Base-by-base conservation (phyloP, 1,140 invertebrate genomes). In the Contarinia nasturtii region DNA sequence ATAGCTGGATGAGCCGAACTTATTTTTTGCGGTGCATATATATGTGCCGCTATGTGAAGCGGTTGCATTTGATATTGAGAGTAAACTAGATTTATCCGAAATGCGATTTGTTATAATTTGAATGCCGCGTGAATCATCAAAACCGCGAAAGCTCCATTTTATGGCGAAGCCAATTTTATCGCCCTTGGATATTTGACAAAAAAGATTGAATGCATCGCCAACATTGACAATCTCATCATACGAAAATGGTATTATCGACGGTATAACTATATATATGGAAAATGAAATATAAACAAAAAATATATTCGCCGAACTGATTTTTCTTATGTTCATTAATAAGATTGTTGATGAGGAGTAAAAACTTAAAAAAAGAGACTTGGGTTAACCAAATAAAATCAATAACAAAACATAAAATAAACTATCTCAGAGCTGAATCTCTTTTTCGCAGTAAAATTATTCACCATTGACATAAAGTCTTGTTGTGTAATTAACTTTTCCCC, bases 81-180 rank as follows among this genome's bases (percentile, higher is more conserved):
- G 64, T 53, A 77, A 70, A 61, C 73, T 80, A 1, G 71, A 65
- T 73, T 68, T 68, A 15, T 57, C 53, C 12, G 60, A 54, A 22
- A 44, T 51, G 42, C 48, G 59, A 48, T 60, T 71, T 51, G 57
- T 63, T 15, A 27, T 44, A 5, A 69, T 60, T 1, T 64, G 56
- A 33, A 68, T 64, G 48, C 66, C 67, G 10, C 20, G 20, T 27
- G 21, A 22, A 10, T 46, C 37, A 10, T 40, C 15, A 47, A 47
- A 47, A 33, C 48, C 46, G 37, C 50, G 46, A 47, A 55, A 55
- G 33, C 45, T 53, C 79, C 79, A 82, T 45, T 57, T 59, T 45
- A 82, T 74, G 22, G 70, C 59, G 38, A 82, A 79, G 79, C 45
- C n/a, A n/a, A n/a, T n/a, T n/a, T 67, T 63, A 61, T 82, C 79